Conservation (phyloP, 2,888 invertebrate species). For the Drosophila subquinaria region DNA sequence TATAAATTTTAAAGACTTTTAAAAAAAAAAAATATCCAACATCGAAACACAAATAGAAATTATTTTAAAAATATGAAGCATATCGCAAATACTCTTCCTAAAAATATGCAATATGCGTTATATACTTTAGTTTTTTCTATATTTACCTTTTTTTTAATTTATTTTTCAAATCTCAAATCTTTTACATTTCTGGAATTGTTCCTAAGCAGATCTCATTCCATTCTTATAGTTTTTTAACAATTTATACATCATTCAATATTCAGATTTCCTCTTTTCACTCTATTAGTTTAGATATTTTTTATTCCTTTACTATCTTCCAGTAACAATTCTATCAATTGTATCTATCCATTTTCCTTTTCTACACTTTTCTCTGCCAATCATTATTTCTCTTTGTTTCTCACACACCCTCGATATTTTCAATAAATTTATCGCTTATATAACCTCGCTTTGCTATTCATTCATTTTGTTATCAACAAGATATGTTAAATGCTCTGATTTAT, state of each 20-base stretch:
- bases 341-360: not conserved
- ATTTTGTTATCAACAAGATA: conserved; percentile 5
- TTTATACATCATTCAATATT: not conserved
- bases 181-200: not conserved
- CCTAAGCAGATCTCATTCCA: not conserved
- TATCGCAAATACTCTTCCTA: too few relatives aligned
- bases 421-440: conserved; percentile 2
- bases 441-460: not conserved
- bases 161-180: not conserved
- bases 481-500: conserved; percentile 17
- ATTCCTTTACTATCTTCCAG: not conserved
- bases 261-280: not conserved
- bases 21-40: too few relatives aligned
- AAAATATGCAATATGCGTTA: too few relatives aligned
- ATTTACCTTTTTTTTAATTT: not conserved
- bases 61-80: too few relatives aligned
- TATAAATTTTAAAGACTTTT: too few relatives aligned
- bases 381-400: not conserved
- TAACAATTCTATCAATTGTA: not conserved
- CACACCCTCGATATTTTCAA: not conserved
- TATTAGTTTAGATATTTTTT: too few relatives aligned
- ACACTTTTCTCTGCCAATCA: not conserved
- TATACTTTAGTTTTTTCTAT: too few relatives aligned
- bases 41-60: too few relatives aligned
- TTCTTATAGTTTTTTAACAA: too few relatives aligned